Evolutionary conservation across 2,113 vertebrate genomes (phyloP).

Genomic region (Tyto alba): DNA sequence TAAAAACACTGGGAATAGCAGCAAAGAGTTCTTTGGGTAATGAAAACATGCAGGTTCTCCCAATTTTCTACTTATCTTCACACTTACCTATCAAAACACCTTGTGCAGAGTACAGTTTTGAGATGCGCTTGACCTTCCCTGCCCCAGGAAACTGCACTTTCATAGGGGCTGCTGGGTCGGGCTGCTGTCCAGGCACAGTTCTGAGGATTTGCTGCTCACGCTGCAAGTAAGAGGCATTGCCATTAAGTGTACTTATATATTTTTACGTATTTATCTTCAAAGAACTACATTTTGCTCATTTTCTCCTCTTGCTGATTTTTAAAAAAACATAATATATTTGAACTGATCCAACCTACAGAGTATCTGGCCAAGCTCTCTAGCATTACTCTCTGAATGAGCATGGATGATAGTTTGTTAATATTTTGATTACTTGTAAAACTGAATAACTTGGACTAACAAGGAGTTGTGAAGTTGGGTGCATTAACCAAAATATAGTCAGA

Average conservation of each 20-base stretch:
- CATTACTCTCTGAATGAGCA: not conserved
- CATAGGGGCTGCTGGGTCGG: not conserved
- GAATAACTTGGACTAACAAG: not conserved
- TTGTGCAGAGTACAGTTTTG: not conserved
- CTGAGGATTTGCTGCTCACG: not conserved
- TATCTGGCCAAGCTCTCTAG: not conserved
- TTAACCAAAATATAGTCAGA: not conserved
- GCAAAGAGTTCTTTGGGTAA: not conserved
- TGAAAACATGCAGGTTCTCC: not conserved
- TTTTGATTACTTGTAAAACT: not conserved
- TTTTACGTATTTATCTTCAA: not conserved
- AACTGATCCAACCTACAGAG: not conserved
- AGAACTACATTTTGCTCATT: not conserved
- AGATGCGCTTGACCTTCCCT: not conserved
- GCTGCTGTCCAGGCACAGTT: not conserved
- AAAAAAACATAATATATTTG: not conserved
- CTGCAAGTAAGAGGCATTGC: not conserved
- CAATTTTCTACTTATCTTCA: not conserved
- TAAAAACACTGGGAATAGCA: not conserved
- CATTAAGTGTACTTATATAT: not conserved
- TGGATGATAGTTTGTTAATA: not conserved
- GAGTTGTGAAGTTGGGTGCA: not conserved
- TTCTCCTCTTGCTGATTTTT: not conserved
- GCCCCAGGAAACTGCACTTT: not conserved
- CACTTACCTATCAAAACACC: not conserved